Evolutionary conservation across 2,888 invertebrate genomes (phyloP).

Genomic region (Hypselothyrea guttata): DNA sequence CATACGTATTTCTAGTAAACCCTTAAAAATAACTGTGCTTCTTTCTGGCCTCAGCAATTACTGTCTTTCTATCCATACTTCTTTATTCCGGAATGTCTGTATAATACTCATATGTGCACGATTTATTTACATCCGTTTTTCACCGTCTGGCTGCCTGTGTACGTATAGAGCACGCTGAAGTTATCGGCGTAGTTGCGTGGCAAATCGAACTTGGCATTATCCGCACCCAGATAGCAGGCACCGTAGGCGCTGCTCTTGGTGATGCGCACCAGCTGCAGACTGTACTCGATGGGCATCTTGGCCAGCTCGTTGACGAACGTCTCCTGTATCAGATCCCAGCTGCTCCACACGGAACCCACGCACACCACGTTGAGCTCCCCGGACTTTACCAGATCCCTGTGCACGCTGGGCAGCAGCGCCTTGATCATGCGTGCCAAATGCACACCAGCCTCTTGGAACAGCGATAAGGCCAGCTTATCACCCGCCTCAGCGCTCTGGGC

Average conservation of each 20-base stretch:
- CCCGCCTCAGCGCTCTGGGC: slow-evolving; percentile 87
- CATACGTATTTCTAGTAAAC: slow-evolving; percentile 77
- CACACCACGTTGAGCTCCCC: slow-evolving; percentile 89
- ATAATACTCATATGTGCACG: slow-evolving; percentile 1
- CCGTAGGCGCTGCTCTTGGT: slow-evolving; percentile 91
- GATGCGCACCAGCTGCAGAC: slow-evolving; percentile 86
- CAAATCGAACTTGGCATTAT: slow-evolving; percentile 85
- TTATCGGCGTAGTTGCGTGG: slow-evolving; percentile 88
- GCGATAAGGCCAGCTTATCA: slow-evolving; percentile 87
- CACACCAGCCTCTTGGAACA: slow-evolving; percentile 88
- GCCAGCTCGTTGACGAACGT: slow-evolving; percentile 87
- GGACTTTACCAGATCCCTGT: slow-evolving; percentile 82
- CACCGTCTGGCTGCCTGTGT: slow-evolving; percentile 18
- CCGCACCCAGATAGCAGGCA: slow-evolving; percentile 92
- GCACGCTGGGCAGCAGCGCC: slow-evolving; percentile 86
- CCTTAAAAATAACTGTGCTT: slow-evolving; percentile 17
- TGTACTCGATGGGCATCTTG: slow-evolving; percentile 75
- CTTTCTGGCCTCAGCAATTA: slow-evolving; percentile 5
- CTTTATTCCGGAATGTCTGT: slow-evolving; percentile 22
- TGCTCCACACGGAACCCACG: slow-evolving; percentile 97
- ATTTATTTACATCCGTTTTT: background rate
- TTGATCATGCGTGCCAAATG: slow-evolving; percentile 86
- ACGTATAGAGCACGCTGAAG: slow-evolving; percentile 85
- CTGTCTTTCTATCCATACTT: background rate
- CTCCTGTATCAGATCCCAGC: slow-evolving; percentile 90